Conservation (phyloP, 2,888 invertebrate species). For the Bombylius major region DNA sequence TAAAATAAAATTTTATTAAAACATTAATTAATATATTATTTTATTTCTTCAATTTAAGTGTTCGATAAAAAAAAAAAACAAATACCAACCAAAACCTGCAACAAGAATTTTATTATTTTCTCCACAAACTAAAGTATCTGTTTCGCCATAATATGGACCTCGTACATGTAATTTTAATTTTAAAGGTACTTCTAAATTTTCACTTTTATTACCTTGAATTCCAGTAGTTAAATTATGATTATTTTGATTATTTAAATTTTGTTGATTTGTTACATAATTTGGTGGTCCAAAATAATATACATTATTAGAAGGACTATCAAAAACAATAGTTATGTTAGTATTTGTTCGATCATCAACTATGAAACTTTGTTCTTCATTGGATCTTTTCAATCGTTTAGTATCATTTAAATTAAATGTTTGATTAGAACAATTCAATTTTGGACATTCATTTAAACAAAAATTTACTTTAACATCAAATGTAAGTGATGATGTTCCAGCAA, state of each 20-base stretch:
- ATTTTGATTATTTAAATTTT: neutral
- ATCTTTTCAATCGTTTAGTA: neutral
- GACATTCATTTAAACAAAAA: slow-evolving; percentile 62
- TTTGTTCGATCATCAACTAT: neutral
- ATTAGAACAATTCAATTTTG: slow-evolving; percentile 43
- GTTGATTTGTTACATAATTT: neutral
- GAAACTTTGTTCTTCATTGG: no score
- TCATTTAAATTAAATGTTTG: slow-evolving; percentile 9
- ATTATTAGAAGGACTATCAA: neutral
- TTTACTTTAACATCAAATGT: slow-evolving; percentile 70
- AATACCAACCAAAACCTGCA: slow-evolving; percentile 41
- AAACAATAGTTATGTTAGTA: neutral
- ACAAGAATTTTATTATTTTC: slow-evolving; percentile 43
- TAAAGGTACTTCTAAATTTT: slow-evolving; percentile 36
- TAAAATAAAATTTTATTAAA: slow-evolving; percentile 4
- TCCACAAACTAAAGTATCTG: slow-evolving; percentile 53
- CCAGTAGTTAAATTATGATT: neutral
- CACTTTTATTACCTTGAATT: neutral
- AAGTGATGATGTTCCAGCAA: slow-evolving; percentile 70
- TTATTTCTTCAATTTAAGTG: neutral
- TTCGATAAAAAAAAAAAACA: neutral
- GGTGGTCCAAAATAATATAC: neutral
- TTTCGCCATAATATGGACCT: slow-evolving; percentile 40
- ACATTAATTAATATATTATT: neutral
- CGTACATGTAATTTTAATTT: slow-evolving; percentile 46